Base-by-base conservation (phyloP, 1,140 invertebrate species). In the Pectinophora gossypiella region DNA sequence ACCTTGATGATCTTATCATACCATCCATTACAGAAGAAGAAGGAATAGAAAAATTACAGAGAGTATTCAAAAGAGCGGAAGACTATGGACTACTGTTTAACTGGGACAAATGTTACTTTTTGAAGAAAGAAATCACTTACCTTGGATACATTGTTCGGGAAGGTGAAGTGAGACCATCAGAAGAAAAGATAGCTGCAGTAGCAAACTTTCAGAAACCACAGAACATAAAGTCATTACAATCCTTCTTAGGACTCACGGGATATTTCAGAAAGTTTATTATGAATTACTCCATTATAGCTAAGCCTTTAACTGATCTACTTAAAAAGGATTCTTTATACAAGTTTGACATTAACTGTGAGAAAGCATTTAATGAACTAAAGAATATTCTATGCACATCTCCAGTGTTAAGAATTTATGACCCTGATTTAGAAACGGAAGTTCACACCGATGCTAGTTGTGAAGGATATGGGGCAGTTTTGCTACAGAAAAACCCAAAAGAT, bases 191-290 rank as follows among this genome's bases (percentile, higher is more conserved):
- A 70, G 58, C 67, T 60, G 60, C 64, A 9, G 54, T 67, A 1
- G 0, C 19, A 21, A 53, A 64, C 7, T 72, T 68, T 51, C 56
- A 56, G n/a, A 59, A 45, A 35, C 76, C 68, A 16, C 62, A 59
- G 49, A 61, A 51, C 44, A 13, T 59, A 9, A 66, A 64, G 21
- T 10, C 54, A 7, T 15, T 72, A 10, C 51, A 59, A 15, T 51
- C 38, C 12, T 68, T 65, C 48, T 20, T 70, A 0, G 63, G 64
- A 16, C 22, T 63, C 4, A 59, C 62, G 3, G 48, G 54, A 13
- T 80, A 79, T 42, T 79, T 75, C 46, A 61, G 69, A 55, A 72
- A 69, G 52, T 79, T 66, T 54, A 64, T 80, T 36, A 47, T 43
- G 49, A 66, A 59, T 49, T 77, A 68, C 61, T 51, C 69, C 9